These are phyloP conservation scores for Serripes groenlandicus DNA, from an alignment of 2,888 invertebrate species.

Conservation along the genomic window DNA sequence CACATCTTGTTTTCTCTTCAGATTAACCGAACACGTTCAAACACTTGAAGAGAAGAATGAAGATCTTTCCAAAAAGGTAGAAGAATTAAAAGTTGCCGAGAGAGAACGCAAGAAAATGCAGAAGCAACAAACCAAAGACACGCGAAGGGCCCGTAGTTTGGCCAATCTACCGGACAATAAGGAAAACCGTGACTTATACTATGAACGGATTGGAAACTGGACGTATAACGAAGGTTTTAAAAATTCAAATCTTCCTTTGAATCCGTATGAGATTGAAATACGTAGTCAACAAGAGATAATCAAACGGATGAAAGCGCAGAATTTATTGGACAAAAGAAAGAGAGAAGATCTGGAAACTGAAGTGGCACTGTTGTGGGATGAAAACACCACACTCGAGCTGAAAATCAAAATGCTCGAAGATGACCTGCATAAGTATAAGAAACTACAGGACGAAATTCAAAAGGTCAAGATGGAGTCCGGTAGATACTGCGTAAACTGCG, in stretches of 20 bases:
- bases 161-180: constrained; percentile 74
- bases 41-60: constrained; percentile 93
- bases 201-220: constrained; percentile 76
- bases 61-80: constrained; percentile 93
- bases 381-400: constrained; percentile 79
- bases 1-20: constrained; percentile 50
- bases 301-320: constrained; percentile 80
- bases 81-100: constrained; percentile 88
- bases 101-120: constrained; percentile 71
- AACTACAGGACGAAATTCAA: constrained; percentile 76
- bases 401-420: constrained; percentile 75
- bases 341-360: constrained; percentile 80
- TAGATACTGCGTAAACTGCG: constrained; percentile 75
- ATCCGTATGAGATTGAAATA: constrained; percentile 82
- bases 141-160: constrained; percentile 77
- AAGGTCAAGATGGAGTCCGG: constrained; percentile 69
- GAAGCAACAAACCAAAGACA: constrained; percentile 77
- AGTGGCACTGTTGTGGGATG: constrained; percentile 77
- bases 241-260: constrained; percentile 75
- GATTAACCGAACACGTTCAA: constrained; percentile 89
- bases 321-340: constrained; percentile 79
- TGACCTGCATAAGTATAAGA: constrained; percentile 68
- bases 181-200: constrained; percentile 76
- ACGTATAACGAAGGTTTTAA: constrained; percentile 78
- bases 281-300: constrained; percentile 79